Base-by-base conservation (phyloP, 2,888 invertebrate genomes). In the Lamellibrachia columna region DNA sequence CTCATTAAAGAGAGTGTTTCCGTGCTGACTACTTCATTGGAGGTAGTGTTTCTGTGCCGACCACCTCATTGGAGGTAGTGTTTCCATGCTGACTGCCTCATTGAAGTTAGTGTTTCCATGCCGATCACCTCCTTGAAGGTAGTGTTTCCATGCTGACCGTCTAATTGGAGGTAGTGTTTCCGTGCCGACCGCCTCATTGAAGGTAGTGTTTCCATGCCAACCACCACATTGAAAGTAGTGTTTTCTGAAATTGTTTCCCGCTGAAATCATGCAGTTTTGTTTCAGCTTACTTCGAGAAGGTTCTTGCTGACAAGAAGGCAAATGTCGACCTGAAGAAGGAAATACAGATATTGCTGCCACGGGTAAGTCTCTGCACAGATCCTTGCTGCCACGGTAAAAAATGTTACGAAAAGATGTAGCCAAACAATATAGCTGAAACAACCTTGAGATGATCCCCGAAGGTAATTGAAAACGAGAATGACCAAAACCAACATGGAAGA, bases 1-100 rank as follows among this genome's bases (percentile, higher is more conserved):
- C 98, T 0, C 98, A 98, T 96, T 98, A 98, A 94, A 99, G 99
- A 7, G 99, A 99, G 96, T 99, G 99, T 96, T 99, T 99, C 96
- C 40, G 40, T 40, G 40, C 40, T 40, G 40, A 40, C 40, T 40
- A 40, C 40, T 40, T 40, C 40, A 40, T 40, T 40, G 40, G 40
- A 40, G 40, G 40, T 40, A 40, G 40, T 97, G 99, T 90, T 22
- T 22, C 40, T 40, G 40, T 40, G 40, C 40, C 1, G 40, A 40
- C 40, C 40, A 40, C 40, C 40, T 40, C 40, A 40, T 40, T 94
- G 99, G 99, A 97, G 96, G 96, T 96, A 55, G 3, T 55, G 7
- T 55, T 55, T 40, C 40, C 40, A 40, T 40, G 40, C 55, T 55
- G 55, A 96, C 99, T 99, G 97, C 95, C 98, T 0, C 98, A 98